phyloP scores from a whole-genome alignment of 1,140 invertebrate species.

The Asbolus verrucosus region DNA sequence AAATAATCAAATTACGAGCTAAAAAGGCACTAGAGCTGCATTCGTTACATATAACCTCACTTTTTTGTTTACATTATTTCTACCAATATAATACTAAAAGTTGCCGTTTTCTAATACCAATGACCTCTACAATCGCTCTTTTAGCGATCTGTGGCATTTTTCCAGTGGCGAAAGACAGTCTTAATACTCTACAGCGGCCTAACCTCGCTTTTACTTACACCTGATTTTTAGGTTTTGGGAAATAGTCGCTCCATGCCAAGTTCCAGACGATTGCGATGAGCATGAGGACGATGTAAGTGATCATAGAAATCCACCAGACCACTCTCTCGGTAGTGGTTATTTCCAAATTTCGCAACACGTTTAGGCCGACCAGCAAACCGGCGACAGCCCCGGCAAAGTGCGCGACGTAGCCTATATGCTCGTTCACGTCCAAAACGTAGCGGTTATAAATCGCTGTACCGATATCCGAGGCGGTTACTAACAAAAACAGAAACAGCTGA shows the following conservation, averaged over 20 bases:
- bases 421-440: slow-evolving; percentile 72
- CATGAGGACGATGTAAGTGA: slow-evolving; percentile 82
- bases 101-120: too few species aligned
- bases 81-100: too few species aligned
- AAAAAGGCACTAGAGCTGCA: too few species aligned
- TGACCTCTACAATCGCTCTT: too few species aligned
- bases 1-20: too few species aligned
- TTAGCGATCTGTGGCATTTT: too few species aligned
- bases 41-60: too few species aligned
- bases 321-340: slow-evolving; percentile 86
- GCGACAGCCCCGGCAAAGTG: slow-evolving; percentile 89
- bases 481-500: slow-evolving; percentile 81
- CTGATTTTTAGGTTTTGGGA: neutral
- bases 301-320: slow-evolving; percentile 85
- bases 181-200: neutral
- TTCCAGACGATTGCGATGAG: slow-evolving; percentile 64
- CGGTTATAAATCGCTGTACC: slow-evolving; percentile 87
- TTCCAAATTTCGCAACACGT: slow-evolving; percentile 89
- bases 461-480: slow-evolving; percentile 72
- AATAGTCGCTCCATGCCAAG: slow-evolving; percentile 28
- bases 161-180: too few species aligned
- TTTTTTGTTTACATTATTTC: too few species aligned
- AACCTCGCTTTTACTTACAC: neutral
- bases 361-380: slow-evolving; percentile 88
- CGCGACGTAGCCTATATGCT: slow-evolving; percentile 87